A percentile compares a stretch with the other conserved stretches of the same genome.
Conservation (phyloP, 2,113 vertebrate species). For the Gavia stellata region DNA sequence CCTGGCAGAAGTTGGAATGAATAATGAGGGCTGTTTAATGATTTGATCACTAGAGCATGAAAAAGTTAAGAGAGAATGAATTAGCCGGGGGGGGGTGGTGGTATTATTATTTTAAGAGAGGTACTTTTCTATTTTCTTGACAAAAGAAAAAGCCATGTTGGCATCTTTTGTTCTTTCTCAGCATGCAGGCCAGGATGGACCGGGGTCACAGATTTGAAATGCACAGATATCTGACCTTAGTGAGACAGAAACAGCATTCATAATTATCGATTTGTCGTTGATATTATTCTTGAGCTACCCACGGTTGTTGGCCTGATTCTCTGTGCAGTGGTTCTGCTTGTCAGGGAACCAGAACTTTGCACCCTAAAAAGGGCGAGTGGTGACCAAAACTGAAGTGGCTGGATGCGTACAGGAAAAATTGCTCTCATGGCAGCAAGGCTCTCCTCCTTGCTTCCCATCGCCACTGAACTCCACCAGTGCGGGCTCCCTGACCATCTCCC, state of each 20-base stretch:
- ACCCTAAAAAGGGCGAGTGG: neutral
- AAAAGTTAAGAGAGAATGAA: constrained; percentile 51
- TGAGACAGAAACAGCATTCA: neutral
- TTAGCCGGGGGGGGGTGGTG: neutral
- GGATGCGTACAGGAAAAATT: neutral
- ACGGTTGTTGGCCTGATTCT: neutral
- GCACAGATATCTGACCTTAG: neutral
- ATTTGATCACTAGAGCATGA: constrained; percentile 65
- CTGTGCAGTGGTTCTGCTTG: neutral
- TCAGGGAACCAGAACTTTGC: neutral
- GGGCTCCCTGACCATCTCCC: neutral
- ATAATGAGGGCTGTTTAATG: constrained; percentile 64
- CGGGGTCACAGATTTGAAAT: neutral
- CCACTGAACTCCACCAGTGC: neutral
- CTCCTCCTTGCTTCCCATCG: neutral
- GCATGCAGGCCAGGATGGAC: neutral
- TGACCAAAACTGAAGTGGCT: neutral
- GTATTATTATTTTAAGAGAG: neutral
- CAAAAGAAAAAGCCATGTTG: neutral
- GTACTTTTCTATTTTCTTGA: constrained; percentile 23
- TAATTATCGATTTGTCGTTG: neutral
- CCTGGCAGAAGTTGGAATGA: constrained; percentile 65
- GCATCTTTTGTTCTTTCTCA: neutral
- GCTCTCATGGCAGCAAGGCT: neutral
- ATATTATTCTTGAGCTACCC: neutral